phyloP scores from a whole-genome alignment of 2,797 vertebrate species.

The Tangara arthus region DNA sequence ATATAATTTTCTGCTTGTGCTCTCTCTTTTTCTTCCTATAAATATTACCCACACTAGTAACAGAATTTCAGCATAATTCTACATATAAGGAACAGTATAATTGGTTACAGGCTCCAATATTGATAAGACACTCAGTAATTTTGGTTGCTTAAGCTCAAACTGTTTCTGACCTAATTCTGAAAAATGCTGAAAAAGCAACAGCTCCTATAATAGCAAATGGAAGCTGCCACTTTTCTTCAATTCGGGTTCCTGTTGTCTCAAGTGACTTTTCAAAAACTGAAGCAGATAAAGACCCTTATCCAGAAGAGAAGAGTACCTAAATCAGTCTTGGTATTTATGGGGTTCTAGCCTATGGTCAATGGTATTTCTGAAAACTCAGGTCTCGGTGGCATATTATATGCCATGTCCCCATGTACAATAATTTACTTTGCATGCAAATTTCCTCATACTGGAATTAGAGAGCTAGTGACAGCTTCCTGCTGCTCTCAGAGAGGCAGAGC shows the following conservation, averaged over 20 bases:
- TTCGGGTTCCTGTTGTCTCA: background rate
- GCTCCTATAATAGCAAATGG: background rate
- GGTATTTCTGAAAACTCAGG: background rate
- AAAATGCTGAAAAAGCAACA: background rate
- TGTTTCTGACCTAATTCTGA: background rate
- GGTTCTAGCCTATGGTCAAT: background rate
- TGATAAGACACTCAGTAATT: background rate
- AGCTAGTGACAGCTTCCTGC: background rate
- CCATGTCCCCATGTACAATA: background rate
- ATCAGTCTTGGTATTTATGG: background rate
- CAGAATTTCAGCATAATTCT: background rate
- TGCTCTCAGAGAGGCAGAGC: background rate
- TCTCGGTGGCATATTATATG: accelerated
- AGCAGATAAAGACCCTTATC: background rate
- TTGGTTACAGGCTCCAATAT: background rate
- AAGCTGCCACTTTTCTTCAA: background rate
- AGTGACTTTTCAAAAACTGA: background rate
- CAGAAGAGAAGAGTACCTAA: background rate
- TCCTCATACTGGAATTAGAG: background rate
- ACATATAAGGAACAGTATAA: background rate
- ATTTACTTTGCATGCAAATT: background rate
- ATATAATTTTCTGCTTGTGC: background rate
- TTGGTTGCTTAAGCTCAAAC: background rate
- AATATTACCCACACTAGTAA: background rate
- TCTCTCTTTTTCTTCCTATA: background rate